Percentiles rank a stretch among this genome's conserved stretches.
Conservation (phyloP, 2,888 invertebrate genomes). For the Saturnia pavonia region DNA sequence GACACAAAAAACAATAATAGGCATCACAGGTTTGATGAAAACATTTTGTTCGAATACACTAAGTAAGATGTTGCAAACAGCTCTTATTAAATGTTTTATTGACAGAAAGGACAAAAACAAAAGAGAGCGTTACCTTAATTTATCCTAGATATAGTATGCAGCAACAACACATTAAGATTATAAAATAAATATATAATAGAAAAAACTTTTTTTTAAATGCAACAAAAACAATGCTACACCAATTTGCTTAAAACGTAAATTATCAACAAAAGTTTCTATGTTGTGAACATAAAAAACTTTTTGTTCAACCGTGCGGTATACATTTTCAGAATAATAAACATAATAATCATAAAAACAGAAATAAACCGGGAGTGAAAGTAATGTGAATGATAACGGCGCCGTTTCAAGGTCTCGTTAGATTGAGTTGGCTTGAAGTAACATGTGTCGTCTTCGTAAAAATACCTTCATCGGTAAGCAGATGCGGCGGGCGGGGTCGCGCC, state of each 20-base stretch:
- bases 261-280: neutral
- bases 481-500: conserved; percentile 57
- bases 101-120: neutral
- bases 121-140: no score
- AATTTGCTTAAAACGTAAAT: neutral
- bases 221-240: neutral
- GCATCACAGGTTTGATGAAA: no score
- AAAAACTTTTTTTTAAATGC: no score
- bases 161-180: no score
- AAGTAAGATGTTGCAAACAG: neutral
- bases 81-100: neutral
- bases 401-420: conserved; percentile 19
- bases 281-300: neutral
- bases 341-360: neutral
- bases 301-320: neutral
- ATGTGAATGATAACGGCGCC: conserved; percentile 17
- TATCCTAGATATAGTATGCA: no score
- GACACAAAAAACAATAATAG: no score
- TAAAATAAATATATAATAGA: no score
- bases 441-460: conserved; percentile 64
- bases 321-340: neutral
- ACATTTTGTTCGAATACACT: no score
- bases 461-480: conserved; percentile 67
- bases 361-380: conserved; percentile 23
- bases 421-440: conserved; percentile 44